Evolutionary conservation across 2,113 vertebrate species (phyloP), one percentile per base, ranked within the genome.

Genomic region (Lutjanus erythropterus): DNA sequence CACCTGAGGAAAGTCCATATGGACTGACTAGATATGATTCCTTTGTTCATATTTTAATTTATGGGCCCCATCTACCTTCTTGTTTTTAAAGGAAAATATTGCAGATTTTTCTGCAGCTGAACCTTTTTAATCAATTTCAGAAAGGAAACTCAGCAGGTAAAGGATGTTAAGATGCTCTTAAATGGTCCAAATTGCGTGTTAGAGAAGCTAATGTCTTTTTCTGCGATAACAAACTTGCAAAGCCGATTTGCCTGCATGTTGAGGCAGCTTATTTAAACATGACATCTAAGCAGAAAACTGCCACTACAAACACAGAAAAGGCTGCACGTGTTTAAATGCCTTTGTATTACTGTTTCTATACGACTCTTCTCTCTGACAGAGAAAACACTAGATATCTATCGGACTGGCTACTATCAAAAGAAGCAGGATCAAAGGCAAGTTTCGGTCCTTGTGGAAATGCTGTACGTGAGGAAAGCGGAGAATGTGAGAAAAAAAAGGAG

Each of bases 251-350:
- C 50, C 52, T 56, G 66, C 33, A 5, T 37, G 58, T 44, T 8
- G 31, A 21, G 1, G 16, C 66, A 44, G 29, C 52, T 52, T 67
- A 62, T 74, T 74, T 52, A 80, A 59, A 81, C 52, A 53, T 27
- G 29, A 23, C 50, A 61, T 59, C 23, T 16, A n/a, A 75, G 62
- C 47, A 44, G 47, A 70, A 73, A 76, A 52, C 31, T 66, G 33
- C 52, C 25, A 16, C 35, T 37, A 12, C 39, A 71, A 69, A 81
- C 49, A 55, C 12, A 64, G 21, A 60, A 61, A 33, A 68, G n/a
- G 23, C 49, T 58, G 42, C 44, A 23, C 16, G 11, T 49, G 21
- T 52, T 9, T 76, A 68, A 71, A 42, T 23, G 25, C 14, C 21
- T 47, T 67, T 53, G 50, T 74, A 31, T 56, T 14, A 7, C 10